Evolutionary conservation across 2,797 vertebrate genomes (phyloP).

Genomic region (Pogoniulus pusillus): DNA sequence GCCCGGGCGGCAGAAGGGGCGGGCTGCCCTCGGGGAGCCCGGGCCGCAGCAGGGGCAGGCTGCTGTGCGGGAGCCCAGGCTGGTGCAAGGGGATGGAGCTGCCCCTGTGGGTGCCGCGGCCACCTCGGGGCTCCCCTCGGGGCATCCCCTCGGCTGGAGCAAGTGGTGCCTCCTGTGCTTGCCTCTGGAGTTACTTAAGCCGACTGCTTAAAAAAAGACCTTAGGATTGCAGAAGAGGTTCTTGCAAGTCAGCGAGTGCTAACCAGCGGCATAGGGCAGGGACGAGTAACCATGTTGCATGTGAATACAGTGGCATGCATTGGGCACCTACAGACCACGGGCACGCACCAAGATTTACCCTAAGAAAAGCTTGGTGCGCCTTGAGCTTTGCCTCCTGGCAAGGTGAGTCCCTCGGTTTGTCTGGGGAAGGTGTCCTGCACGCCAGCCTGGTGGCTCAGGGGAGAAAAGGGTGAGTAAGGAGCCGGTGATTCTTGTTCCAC

Average conservation of each 20-base stretch:
- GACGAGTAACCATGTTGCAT: too few relatives aligned
- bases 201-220: not conserved
- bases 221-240: accelerated
- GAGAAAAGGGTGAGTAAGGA: accelerated
- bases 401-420: not conserved
- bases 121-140: too few relatives aligned
- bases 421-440: accelerated
- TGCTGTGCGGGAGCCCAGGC: too few relatives aligned
- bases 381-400: not conserved
- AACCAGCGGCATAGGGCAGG: accelerated
- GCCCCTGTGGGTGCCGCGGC: too few relatives aligned
- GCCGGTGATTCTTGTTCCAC: not conserved
- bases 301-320: accelerated
- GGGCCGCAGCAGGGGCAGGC: too few relatives aligned
- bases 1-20: too few relatives aligned
- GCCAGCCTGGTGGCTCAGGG: accelerated
- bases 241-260: not conserved
- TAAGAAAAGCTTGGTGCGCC: too few relatives aligned
- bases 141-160: not conserved
- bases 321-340: accelerated
- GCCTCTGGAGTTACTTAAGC: too few relatives aligned
- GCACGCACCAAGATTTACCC: accelerated
- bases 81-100: not conserved
- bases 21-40: too few relatives aligned
- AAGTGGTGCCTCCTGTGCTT: not conserved